Evolutionary conservation across 2,888 invertebrate species (phyloP).

Genomic region (Erebia aethiops): DNA sequence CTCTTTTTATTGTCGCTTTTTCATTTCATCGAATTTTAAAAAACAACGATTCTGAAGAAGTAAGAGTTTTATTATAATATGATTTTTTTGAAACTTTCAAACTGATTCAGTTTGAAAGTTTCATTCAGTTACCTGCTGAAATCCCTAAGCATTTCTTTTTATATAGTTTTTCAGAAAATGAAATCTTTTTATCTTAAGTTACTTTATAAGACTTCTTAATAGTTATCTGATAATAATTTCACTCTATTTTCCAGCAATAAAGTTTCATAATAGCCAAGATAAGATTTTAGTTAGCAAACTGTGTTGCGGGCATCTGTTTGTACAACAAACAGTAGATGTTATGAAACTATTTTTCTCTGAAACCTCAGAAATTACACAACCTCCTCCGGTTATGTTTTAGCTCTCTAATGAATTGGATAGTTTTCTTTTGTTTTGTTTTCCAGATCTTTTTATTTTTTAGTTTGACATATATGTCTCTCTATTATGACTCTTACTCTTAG

Average conservation of each 20-base stretch:
- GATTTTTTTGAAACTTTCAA: background rate
- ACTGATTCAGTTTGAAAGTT: background rate
- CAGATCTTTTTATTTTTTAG: background rate
- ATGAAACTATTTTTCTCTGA: constrained; percentile 19
- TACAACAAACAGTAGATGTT: constrained; percentile 17
- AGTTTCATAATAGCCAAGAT: constrained; percentile 14
- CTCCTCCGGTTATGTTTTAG: constrained; percentile 8
- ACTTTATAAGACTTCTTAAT: background rate
- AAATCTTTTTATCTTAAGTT: background rate
- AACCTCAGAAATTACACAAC: constrained; percentile 11
- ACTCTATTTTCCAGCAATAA: constrained; percentile 11
- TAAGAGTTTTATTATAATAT: too few relatives aligned
- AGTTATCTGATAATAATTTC: background rate
- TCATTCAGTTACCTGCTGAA: background rate
- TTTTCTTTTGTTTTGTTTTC: background rate
- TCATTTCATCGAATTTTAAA: too few relatives aligned
- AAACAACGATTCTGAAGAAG: too few relatives aligned
- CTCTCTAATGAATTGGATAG: constrained; percentile 3
- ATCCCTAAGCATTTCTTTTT: too few relatives aligned
- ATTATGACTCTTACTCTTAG: too few relatives aligned
- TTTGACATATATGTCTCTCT: too few relatives aligned
- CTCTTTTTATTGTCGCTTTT: too few relatives aligned
- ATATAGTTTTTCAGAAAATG: background rate
- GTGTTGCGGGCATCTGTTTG: constrained; percentile 4
- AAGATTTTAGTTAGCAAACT: constrained; percentile 13